Conservation (phyloP, 2,113 vertebrate species). For the Meleagris gallopavo region DNA sequence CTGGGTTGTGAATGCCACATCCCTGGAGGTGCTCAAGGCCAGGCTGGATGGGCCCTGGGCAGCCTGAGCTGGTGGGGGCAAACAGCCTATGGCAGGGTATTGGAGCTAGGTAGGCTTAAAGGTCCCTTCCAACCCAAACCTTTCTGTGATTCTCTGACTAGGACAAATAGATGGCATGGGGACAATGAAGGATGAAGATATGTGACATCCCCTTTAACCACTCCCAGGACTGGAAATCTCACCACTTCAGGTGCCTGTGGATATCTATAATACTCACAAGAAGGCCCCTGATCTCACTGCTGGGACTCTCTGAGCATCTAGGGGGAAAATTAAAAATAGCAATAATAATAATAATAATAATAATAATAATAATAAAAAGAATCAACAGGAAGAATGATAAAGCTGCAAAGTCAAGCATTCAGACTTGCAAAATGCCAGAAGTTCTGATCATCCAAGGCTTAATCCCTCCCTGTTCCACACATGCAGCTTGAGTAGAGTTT, state of each 20-base stretch:
- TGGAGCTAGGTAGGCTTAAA: not conserved
- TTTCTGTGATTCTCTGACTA: not conserved
- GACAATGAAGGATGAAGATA: not conserved
- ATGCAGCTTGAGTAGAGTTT: not conserved
- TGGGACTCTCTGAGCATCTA: not conserved
- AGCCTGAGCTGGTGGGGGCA: not conserved
- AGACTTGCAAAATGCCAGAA: not conserved
- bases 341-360: fast-evolving
- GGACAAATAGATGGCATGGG: not conserved
- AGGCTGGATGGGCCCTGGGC: not conserved
- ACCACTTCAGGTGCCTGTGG: not conserved
- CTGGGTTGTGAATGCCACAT: not conserved
- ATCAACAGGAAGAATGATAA: not conserved
- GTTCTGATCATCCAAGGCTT: not conserved
- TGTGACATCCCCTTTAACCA: not conserved
- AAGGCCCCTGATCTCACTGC: fast-evolving
- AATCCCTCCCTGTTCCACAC: not conserved
- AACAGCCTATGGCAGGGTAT: not conserved
- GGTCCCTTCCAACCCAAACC: not conserved
- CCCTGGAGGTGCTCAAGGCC: not conserved
- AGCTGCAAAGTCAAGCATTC: not conserved
- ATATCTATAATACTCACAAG: not conserved
- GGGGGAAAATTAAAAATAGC: not conserved
- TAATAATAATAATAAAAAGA: not conserved
- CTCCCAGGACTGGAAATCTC: not conserved